Base-by-base conservation (phyloP, 2,888 invertebrate genomes). In the Rhagophthalmus giganteus region DNA sequence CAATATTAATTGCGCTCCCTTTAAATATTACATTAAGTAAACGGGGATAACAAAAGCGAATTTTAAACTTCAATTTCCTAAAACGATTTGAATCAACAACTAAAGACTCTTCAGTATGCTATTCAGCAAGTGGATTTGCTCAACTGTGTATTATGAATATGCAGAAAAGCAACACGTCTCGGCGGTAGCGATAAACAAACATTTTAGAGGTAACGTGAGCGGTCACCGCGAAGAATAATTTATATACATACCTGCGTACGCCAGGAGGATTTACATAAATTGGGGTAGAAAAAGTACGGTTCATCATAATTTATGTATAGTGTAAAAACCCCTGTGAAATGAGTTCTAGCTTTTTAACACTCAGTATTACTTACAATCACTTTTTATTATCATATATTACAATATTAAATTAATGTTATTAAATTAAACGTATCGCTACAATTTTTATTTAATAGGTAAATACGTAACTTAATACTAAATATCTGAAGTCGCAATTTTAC, bases 211-310 rank as follows among this genome's bases (percentile, higher is more conserved):
- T 35, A 41, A 35, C 47, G 47, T 39, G 47, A 32, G 47, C 38
- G 47, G 47, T 47, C 47, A 47, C 24, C 35, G 41, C 48, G 27
- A 41, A 30, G 48, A 49, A 49, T 49, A 49, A 49, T 41, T 49
- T 49, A 49, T 49, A 41, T 13, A 41, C 35, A 41, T 49, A 49
- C 48, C 41, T 49, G 41, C 41, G 35, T 32, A 34, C 41, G 31
- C 28, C 11, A 26, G 35, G 38, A 41, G 39, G 33, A 46, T 46
- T 46, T 46, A 24, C 46, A 46, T 46, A 46, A 46, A 46, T 37
- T 46, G 16, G 31, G 31, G 37, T 14, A 30, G 30, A 32, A 34
- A 34, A 31, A 44, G 10, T 25, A 24, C 34, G 44, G 34, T 13
- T 10, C 20, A 32, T 30, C 26, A 44, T 44, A 34, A 44, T 34